Conservation (phyloP, 1,140 invertebrate species). For the Mercenaria mercenaria region DNA sequence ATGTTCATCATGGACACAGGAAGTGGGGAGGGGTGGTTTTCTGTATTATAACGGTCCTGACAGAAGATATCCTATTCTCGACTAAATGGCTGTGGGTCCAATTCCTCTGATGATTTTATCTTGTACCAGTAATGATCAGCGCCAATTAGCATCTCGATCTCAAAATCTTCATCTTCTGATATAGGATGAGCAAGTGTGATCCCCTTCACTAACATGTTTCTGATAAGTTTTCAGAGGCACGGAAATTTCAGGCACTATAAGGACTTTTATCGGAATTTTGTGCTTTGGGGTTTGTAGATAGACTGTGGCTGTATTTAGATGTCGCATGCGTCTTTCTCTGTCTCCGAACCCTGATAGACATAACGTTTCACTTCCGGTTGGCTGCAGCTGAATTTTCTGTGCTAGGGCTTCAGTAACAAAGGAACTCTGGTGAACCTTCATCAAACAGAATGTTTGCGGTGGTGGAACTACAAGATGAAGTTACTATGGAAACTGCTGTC, state of each 20-base stretch:
- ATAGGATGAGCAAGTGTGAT: too few relatives aligned
- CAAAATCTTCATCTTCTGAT: constrained; percentile 12
- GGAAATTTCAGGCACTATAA: too few relatives aligned
- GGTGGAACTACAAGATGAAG: too few relatives aligned
- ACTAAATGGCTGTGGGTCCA: not conserved
- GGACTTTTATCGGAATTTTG: too few relatives aligned
- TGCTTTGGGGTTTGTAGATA: too few relatives aligned
- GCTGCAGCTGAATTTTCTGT: not conserved
- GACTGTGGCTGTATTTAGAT: too few relatives aligned
- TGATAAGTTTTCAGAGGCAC: not conserved
- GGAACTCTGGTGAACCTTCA: constrained; percentile 19
- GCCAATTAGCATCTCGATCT: constrained; percentile 42
- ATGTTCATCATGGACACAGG: not conserved
- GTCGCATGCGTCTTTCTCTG: too few relatives aligned
- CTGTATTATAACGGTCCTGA: not conserved
- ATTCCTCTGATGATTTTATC: too few relatives aligned
- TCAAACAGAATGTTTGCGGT: constrained; percentile 27
- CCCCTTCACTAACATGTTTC: too few relatives aligned
- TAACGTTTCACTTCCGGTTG: not conserved
- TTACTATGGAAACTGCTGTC: too few relatives aligned
- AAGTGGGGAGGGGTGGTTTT: not conserved
- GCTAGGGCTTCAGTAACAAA: constrained; percentile 62
- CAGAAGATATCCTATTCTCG: not conserved
- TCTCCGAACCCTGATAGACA: too few relatives aligned
- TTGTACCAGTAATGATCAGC: too few relatives aligned